A percentile compares a stretch with the other conserved stretches of the same genome.
Evolutionary conservation across 2,113 vertebrate genomes (phyloP).

Genomic region (Urocitellus parryii): DNA sequence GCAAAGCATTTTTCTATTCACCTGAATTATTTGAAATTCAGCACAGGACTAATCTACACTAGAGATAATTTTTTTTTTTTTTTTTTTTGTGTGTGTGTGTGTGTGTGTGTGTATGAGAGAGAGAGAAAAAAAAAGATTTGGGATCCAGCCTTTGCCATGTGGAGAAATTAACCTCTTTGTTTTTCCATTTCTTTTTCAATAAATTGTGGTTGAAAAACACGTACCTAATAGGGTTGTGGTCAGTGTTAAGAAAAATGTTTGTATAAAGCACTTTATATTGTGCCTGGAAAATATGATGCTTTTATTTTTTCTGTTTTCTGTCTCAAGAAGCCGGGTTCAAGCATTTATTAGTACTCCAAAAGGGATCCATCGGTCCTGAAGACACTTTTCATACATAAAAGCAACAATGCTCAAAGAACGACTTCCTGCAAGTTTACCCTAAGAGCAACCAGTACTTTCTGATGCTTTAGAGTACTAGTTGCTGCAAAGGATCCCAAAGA

Average conservation of each 20-base stretch:
- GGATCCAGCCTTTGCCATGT: background rate
- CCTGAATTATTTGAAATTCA: conserved; percentile 28
- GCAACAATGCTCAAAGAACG: background rate
- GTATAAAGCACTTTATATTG: background rate
- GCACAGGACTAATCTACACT: background rate
- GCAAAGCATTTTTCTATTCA: background rate
- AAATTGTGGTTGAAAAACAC: background rate
- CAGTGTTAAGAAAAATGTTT: conserved; percentile 5
- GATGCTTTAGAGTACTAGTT: background rate
- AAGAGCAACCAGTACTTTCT: background rate
- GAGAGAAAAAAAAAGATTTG: background rate
- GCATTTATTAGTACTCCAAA: background rate
- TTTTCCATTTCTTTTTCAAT: conserved; percentile 42
- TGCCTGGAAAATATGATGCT: background rate
- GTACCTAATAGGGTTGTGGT: background rate
- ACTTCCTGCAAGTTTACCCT: background rate
- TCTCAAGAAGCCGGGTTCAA: background rate
- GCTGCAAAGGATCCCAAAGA: background rate
- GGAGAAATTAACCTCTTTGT: background rate
- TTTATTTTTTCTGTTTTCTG: conserved; percentile 35
- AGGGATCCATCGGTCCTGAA: background rate
- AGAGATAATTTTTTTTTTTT: background rate
- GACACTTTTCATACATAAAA: background rate
- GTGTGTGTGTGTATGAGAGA: too few species aligned
- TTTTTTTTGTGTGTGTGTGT: background rate